Conservation (phyloP, 2,113 vertebrate species). For the Chaetops frenatus region DNA sequence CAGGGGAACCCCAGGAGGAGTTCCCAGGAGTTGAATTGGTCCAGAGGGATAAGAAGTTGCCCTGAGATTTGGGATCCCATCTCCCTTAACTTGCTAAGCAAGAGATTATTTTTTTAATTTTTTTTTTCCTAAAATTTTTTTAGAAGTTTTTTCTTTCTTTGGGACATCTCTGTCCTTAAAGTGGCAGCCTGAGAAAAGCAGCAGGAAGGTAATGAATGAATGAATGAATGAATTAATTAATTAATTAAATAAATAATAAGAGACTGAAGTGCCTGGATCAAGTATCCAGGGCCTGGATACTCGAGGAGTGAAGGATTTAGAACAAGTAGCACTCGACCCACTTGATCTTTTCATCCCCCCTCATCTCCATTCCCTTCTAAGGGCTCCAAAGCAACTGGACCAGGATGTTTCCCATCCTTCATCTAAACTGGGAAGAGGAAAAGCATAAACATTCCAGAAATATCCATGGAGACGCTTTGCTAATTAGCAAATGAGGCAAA, state of each 20-base stretch:
- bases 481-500: not conserved
- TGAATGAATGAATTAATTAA: not conserved
- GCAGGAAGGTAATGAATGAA: not conserved
- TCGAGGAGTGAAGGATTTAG: not conserved
- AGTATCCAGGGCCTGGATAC: not conserved
- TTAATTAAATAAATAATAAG: not conserved
- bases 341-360: not conserved
- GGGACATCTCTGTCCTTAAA: not conserved
- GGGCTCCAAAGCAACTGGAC: not conserved
- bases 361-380: not conserved
- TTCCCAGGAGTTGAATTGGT: fast-evolving
- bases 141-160: not conserved
- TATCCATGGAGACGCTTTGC: not conserved
- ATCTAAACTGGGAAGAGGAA: not conserved
- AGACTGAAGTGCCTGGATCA: not conserved
- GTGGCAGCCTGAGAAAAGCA: not conserved
- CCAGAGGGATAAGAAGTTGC: not conserved
- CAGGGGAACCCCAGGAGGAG: not conserved
- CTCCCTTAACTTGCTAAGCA: not conserved
- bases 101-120: too few species aligned
- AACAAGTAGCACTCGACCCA: not conserved
- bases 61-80: not conserved
- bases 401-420: not conserved
- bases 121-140: too few species aligned
- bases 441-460: not conserved